Evolutionary conservation across 53 echinoderm and acorn worm species (phyloP).

Genomic region (Henricia sp.): DNA sequence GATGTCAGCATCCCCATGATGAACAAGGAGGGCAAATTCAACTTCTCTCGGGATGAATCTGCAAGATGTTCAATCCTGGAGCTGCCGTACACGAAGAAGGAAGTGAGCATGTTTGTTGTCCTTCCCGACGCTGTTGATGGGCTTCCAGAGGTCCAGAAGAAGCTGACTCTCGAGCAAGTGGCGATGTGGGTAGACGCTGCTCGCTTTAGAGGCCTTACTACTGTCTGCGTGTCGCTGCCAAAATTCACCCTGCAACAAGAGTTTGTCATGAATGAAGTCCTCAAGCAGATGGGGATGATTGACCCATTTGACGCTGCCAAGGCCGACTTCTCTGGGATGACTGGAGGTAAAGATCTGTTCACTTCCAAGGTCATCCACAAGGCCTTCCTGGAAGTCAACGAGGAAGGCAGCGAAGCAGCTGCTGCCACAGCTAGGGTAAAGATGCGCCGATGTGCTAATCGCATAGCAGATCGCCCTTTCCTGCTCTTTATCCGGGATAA

Average conservation of each 20-base stretch:
- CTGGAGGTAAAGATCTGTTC: conserved; percentile 41
- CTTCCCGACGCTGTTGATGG: conserved; percentile 68
- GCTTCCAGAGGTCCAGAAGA: conserved; percentile 38
- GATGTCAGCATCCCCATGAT: conserved; percentile 72
- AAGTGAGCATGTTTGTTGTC: conserved; percentile 67
- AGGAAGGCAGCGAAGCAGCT: conserved; percentile 74
- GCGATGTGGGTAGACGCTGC: conserved; percentile 15
- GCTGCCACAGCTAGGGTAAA: conserved; percentile 70
- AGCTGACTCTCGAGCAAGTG: conserved; percentile 15
- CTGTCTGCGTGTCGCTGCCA: conserved; percentile 10
- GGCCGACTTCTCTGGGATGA: conserved; percentile 68
- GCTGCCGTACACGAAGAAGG: conserved; percentile 55
- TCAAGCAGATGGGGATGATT: conserved; percentile 59
- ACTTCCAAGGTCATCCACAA: conserved; percentile 65
- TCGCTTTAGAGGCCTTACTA: background rate
- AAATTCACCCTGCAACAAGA: conserved; percentile 40
- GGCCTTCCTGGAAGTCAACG: conserved; percentile 71
- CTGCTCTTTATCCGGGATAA: conserved; percentile 70
- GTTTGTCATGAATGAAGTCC: conserved; percentile 56
- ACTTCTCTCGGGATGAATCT: conserved; percentile 23
- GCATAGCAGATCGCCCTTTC: conserved; percentile 74
- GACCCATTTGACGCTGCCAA: conserved; percentile 44
- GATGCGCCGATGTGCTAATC: background rate
- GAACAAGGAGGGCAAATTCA: conserved; percentile 56
- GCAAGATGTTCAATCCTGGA: conserved; percentile 16